Percentiles rank a stretch among this genome's conserved stretches.
Conservation (phyloP, 2,797 vertebrate genomes). For the Gadopsis marmoratus region DNA sequence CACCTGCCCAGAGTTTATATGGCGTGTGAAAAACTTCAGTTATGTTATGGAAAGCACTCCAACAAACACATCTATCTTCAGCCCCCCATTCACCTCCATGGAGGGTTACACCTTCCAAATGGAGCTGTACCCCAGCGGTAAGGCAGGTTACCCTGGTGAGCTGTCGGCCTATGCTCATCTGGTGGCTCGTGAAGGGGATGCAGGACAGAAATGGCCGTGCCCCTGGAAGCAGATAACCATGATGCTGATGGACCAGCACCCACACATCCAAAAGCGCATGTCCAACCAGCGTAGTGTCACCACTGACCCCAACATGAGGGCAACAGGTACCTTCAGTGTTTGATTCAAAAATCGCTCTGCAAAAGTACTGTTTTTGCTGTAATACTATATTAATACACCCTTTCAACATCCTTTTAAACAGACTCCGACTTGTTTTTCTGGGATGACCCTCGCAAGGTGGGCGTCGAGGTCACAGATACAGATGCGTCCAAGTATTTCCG, state of each 20-base stretch:
- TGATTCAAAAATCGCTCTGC: background rate
- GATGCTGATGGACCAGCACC: slow-evolving; percentile 93
- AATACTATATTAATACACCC: background rate
- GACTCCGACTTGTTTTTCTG: slow-evolving; percentile 78
- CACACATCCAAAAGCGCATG: slow-evolving; percentile 92
- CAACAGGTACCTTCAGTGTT: slow-evolving; percentile 40
- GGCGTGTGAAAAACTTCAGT: slow-evolving; percentile 91
- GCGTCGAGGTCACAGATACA: slow-evolving; percentile 71
- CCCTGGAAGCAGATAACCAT: slow-evolving; percentile 94
- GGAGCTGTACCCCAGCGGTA: slow-evolving; percentile 79
- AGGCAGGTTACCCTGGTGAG: slow-evolving; percentile 41
- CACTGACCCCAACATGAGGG: slow-evolving; percentile 85
- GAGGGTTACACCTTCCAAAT: slow-evolving; percentile 94
- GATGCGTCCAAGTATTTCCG: slow-evolving; percentile 87
- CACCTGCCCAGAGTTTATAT: slow-evolving; percentile 90
- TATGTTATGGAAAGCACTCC: slow-evolving; percentile 78
- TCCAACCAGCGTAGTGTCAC: slow-evolving; percentile 92
- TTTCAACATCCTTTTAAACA: slow-evolving; percentile 36
- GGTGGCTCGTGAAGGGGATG: slow-evolving; percentile 86
- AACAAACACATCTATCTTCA: slow-evolving; percentile 74
- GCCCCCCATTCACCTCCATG: slow-evolving; percentile 88
- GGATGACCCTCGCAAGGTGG: slow-evolving; percentile 91
- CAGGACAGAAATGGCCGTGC: slow-evolving; percentile 81
- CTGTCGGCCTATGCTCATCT: slow-evolving; percentile 86
- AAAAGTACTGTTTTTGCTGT: background rate